These are phyloP conservation scores for Agrotis puta DNA, from an alignment of 2,888 invertebrate genomes.

Conservation along the genomic window DNA sequence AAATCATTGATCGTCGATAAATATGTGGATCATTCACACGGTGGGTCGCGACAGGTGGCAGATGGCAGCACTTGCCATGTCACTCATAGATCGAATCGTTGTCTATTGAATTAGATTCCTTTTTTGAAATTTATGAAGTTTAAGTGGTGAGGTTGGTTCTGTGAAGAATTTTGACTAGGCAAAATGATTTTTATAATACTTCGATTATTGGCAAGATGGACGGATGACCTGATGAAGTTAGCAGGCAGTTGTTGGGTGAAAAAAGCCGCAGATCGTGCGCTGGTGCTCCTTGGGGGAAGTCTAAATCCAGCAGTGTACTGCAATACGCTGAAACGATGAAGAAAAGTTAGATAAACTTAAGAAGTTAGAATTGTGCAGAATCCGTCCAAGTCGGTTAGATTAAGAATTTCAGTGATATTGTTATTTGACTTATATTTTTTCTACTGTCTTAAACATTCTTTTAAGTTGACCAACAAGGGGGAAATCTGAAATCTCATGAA, in stretches of 20 bases:
- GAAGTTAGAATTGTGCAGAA: no score
- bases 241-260: no score
- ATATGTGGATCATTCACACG: constrained; percentile 82
- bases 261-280: no score
- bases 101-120: constrained; percentile 73
- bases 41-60: constrained; percentile 83
- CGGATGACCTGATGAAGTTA: no score
- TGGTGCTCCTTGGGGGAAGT: no score
- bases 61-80: constrained; percentile 83
- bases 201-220: no score
- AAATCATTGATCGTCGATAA: constrained; percentile 87
- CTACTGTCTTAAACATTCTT: no score
- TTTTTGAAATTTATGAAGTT: constrained; percentile 58
- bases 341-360: background rate
- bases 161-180: constrained; percentile 21
- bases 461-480: no score
- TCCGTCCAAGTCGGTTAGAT: background rate
- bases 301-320: no score
- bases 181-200: no score
- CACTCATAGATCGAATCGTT: constrained; percentile 77
- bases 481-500: no score
- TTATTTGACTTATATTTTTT: background rate
- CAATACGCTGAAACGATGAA: no score
- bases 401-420: background rate
- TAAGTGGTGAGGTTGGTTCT: constrained; percentile 44